Conservation (phyloP, 2,113 vertebrate genomes). For the Ceyx melanurus region DNA sequence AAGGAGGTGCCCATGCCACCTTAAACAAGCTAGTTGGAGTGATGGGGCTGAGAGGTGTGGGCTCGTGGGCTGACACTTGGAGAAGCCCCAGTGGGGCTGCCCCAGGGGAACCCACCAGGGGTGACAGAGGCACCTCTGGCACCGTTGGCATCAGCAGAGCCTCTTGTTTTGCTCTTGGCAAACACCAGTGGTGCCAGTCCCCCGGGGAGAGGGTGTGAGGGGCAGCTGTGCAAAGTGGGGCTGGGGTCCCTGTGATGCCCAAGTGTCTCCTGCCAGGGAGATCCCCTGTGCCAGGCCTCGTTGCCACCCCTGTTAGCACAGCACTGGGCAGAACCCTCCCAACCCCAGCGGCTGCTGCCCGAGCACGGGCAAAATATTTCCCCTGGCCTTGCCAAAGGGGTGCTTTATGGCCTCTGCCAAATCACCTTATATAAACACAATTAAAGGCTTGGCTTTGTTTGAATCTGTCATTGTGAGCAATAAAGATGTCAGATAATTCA, state of each 20-base stretch:
- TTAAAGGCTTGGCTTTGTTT: conserved; percentile 69
- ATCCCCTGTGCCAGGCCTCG: background rate
- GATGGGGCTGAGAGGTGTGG: background rate
- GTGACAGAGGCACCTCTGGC: background rate
- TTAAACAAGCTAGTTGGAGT: background rate
- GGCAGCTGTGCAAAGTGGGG: background rate
- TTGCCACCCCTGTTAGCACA: fast-evolving
- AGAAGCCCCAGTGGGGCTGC: background rate
- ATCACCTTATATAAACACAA: conserved; percentile 70
- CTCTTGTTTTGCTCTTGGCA: background rate
- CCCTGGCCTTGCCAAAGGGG: conserved; percentile 64
- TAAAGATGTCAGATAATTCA: conserved; percentile 70
- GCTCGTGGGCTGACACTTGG: background rate
- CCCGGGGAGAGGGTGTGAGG: background rate
- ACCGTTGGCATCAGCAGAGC: background rate
- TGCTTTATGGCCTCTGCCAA: conserved; percentile 66
- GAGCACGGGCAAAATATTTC: conserved; percentile 62
- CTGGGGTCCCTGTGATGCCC: fast-evolving
- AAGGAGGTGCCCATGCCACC: background rate
- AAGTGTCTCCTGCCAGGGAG: fast-evolving
- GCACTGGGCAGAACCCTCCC: background rate
- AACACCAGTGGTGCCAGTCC: background rate
- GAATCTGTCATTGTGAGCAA: conserved; percentile 67
- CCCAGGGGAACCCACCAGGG: background rate
- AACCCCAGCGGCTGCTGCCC: conserved; percentile 41